Conservation (phyloP, 30 jellyfish, hydroid and myxozoan genomes). For the Euphysa ruthae region DNA sequence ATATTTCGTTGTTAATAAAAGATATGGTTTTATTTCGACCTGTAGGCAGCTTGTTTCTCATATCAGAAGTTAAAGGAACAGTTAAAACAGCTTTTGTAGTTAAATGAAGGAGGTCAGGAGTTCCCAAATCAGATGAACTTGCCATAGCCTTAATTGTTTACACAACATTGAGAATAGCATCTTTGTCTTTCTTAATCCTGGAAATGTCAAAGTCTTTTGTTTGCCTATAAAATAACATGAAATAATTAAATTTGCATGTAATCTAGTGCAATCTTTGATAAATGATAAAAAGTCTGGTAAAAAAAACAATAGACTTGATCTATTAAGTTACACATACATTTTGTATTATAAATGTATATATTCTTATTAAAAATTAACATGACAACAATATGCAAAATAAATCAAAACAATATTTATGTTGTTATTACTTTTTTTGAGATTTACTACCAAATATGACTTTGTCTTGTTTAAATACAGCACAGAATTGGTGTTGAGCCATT, state of each 20-base stretch:
- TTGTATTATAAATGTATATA: too few species aligned
- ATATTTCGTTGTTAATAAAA: not conserved
- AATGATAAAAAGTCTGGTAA: too few species aligned
- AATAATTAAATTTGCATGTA: not conserved
- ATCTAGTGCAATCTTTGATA: too few species aligned
- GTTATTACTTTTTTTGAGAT: not conserved
- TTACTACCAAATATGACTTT: not conserved
- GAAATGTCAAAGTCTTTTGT: not conserved
- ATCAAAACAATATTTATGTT: not conserved
- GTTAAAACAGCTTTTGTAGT: not conserved
- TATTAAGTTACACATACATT: too few species aligned
- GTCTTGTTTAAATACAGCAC: not conserved
- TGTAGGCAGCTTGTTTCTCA: too few species aligned
- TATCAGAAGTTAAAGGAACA: not conserved
- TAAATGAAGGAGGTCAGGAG: not conserved
- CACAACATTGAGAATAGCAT: not conserved
- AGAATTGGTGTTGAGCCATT: not conserved
- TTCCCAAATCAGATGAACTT: not conserved
- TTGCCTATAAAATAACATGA: conserved; percentile 1
- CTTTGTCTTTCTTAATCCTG: not conserved
- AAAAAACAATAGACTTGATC: too few species aligned
- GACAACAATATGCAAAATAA: not conserved
- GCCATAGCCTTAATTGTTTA: not conserved
- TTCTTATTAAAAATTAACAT: too few species aligned
- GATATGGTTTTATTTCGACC: too few species aligned